These are phyloP conservation scores for Drosophila subpulchrella DNA, from an alignment of 1,140 invertebrate species.

Conservation along the genomic window DNA sequence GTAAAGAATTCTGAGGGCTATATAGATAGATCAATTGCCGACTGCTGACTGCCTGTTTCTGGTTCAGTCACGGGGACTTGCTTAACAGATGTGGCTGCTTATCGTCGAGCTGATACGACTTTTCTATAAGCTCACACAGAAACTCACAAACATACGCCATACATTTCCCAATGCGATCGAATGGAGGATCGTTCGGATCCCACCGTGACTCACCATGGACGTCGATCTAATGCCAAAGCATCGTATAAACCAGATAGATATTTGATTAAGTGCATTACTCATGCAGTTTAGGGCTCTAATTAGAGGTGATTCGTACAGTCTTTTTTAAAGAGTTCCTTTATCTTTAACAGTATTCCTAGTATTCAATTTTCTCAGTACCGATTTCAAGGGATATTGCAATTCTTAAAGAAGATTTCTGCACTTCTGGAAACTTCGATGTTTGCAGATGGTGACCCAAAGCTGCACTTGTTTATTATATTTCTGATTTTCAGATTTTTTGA, in stretches of 20 bases:
- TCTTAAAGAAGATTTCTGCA: too few species aligned
- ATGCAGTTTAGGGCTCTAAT: neutral
- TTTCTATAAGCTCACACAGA: neutral
- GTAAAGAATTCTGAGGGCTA: conserved; percentile 38
- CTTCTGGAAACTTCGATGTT: too few species aligned
- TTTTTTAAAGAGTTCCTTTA: neutral
- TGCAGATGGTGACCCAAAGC: too few species aligned
- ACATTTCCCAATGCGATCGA: conserved; percentile 15
- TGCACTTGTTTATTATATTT: too few species aligned
- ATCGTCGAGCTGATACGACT: conserved; percentile 40
- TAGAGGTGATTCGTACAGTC: neutral
- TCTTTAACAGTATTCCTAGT: too few species aligned
- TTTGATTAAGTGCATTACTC: neutral
- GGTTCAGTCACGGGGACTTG: conserved; percentile 38
- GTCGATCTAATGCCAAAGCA: conserved; percentile 10
- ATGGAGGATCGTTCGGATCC: conserved; percentile 10
- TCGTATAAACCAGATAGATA: neutral
- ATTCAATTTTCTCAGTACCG: neutral
- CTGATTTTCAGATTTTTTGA: too few species aligned
- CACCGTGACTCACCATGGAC: conserved; percentile 31
- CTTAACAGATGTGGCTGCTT: conserved; percentile 52
- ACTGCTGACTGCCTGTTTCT: conserved; percentile 5
- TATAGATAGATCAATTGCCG: conserved; percentile 55
- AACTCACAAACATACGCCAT: conserved; percentile 15
- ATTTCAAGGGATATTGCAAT: neutral